A percentile compares a stretch with the other conserved stretches of the same genome.
Conservation (phyloP, 1,140 invertebrate genomes). For the Sinella curviseta region DNA sequence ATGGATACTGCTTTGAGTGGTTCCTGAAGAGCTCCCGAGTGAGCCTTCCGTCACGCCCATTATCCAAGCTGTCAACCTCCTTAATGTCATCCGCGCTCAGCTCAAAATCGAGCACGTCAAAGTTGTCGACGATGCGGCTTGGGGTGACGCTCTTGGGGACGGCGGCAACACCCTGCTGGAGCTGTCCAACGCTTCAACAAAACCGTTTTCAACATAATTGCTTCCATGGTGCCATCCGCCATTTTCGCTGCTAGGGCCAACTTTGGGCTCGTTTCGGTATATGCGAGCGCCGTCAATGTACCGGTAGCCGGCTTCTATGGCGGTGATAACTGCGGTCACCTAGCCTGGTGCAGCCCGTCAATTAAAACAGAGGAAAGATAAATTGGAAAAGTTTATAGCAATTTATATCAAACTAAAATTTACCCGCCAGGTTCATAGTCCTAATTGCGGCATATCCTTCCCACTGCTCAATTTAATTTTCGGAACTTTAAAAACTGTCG, state of each 20-base stretch:
- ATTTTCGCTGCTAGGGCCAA: constrained; percentile 77
- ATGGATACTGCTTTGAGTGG: constrained; percentile 65
- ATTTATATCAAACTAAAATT: too few species aligned
- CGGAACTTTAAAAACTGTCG: constrained; percentile 55
- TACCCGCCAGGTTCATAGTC: constrained; percentile 72
- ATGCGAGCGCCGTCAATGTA: constrained; percentile 80
- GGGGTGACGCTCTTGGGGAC: constrained; percentile 76
- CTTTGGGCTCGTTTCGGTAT: constrained; percentile 81
- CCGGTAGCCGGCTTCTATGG: constrained; percentile 74
- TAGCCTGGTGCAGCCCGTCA: constrained; percentile 70
- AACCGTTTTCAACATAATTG: too few species aligned
- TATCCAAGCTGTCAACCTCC: constrained; percentile 62
- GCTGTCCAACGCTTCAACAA: too few species aligned
- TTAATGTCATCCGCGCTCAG: constrained; percentile 63
- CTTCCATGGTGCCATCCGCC: constrained; percentile 67
- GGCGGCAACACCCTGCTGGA: constrained; percentile 65
- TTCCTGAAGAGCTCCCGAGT: constrained; percentile 56
- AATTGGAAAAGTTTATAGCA: background rate
- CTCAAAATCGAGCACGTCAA: constrained; percentile 72
- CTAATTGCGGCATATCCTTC: constrained; percentile 65
- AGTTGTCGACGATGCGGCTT: constrained; percentile 69
- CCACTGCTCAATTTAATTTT: constrained; percentile 66
- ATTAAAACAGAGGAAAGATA: too few species aligned
- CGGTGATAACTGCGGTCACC: constrained; percentile 71
- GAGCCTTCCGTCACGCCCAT: constrained; percentile 56